Percentiles rank a stretch among this genome's conserved stretches.
Conservation (phyloP, 2,113 vertebrate species). For the Embiotoca jacksoni region DNA sequence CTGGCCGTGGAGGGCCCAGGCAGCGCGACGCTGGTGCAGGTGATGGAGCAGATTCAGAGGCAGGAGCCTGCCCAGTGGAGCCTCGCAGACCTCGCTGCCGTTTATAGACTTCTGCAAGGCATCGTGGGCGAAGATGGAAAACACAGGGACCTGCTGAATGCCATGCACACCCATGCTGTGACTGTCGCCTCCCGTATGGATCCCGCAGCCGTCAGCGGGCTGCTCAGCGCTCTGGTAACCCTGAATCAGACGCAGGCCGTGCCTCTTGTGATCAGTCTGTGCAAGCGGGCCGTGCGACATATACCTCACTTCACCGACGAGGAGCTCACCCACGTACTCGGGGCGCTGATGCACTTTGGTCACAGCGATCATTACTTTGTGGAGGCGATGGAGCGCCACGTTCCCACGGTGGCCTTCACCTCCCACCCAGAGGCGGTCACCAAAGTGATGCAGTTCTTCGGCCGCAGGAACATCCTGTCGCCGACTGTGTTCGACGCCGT, state of each 20-base stretch:
- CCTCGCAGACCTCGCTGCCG: conserved; percentile 76
- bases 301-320: conserved; percentile 84
- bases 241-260: conserved; percentile 85
- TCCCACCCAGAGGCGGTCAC: conserved; percentile 84
- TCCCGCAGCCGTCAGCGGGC: conserved; percentile 76
- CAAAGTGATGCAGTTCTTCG: conserved; percentile 87
- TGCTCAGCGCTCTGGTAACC: conserved; percentile 85
- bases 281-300: conserved; percentile 84
- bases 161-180: conserved; percentile 83
- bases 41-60: conserved; percentile 81
- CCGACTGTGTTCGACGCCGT: conserved; percentile 85
- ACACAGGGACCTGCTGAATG: conserved; percentile 84
- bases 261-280: conserved; percentile 87
- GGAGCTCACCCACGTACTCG: conserved; percentile 87
- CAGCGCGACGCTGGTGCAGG: conserved; percentile 71
- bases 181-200: conserved; percentile 74
- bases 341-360: conserved; percentile 88
- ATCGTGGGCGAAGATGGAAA: conserved; percentile 61
- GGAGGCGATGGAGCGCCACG: conserved; percentile 83
- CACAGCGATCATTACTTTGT: conserved; percentile 86
- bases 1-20: conserved; percentile 80
- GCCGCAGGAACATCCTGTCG: conserved; percentile 85
- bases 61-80: conserved; percentile 79
- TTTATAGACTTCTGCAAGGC: conserved; percentile 86
- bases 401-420: conserved; percentile 73